Percentiles rank a stretch among this genome's conserved stretches.
phyloP scores from a whole-genome alignment of 2,113 vertebrate genomes.

The Mirza zaza region DNA sequence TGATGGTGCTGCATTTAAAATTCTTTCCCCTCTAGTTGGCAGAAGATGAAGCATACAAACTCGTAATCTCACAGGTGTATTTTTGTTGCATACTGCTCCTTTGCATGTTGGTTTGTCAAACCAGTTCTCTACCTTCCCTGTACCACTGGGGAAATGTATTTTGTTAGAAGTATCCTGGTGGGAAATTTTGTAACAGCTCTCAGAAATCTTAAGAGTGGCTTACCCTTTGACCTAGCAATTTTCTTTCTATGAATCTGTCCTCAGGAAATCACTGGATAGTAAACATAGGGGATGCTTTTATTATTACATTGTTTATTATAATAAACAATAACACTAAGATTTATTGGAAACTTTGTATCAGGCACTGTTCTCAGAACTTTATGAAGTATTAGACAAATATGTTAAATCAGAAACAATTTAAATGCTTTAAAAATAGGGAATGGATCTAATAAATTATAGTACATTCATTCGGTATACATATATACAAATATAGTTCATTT shows the following conservation, averaged over 20 bases:
- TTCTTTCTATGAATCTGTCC: background rate
- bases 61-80: background rate
- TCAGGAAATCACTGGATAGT: background rate
- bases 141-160: background rate
- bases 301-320: background rate
- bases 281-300: background rate
- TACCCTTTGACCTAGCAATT: background rate
- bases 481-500: background rate
- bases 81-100: background rate
- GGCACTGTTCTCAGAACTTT: background rate
- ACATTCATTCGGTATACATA: background rate
- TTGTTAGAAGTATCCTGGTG: background rate
- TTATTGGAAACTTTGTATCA: background rate
- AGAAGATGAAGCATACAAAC: too few relatives aligned
- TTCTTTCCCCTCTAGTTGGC: background rate
- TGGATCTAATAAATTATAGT: background rate
- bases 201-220: background rate
- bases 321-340: background rate
- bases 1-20: background rate
- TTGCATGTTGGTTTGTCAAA: rapidly evolving
- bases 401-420: background rate
- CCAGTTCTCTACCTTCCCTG: background rate
- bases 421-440: background rate
- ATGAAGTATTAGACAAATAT: background rate
- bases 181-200: background rate